These are phyloP conservation scores for Cerceris rybyensis DNA, from an alignment of 2,888 invertebrate species.

Conservation along the genomic window DNA sequence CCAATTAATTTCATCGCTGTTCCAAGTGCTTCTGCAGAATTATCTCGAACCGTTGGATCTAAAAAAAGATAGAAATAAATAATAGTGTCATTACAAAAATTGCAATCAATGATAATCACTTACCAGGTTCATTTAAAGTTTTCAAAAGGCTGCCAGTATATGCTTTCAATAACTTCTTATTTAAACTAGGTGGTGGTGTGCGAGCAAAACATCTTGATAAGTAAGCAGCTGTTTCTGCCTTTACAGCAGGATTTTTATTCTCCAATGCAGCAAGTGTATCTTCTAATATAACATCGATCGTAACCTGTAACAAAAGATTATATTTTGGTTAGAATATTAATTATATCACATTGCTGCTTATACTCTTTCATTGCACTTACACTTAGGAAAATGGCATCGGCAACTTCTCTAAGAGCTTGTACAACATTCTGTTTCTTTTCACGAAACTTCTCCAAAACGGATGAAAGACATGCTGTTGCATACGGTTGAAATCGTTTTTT, in stretches of 20 bases:
- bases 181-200: conserved; percentile 91
- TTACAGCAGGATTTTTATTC: conserved; percentile 95
- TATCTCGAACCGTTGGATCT: conserved; percentile 96
- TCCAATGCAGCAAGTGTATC: conserved; percentile 92
- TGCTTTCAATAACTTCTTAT: conserved; percentile 94
- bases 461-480: conserved; percentile 88
- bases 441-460: conserved; percentile 97
- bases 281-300: conserved; percentile 92
- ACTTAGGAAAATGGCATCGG: conserved; percentile 92
- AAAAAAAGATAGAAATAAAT: conserved; percentile 76
- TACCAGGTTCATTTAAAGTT: conserved; percentile 89
- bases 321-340: conserved; percentile 9
- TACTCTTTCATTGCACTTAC: conserved; percentile 84
- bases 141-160: conserved; percentile 91
- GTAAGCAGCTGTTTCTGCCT: conserved; percentile 93
- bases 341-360: neutral
- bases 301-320: conserved; percentile 85
- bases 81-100: conserved; percentile 1
- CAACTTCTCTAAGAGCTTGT: conserved; percentile 91
- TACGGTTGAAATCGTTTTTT: conserved; percentile 94
- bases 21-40: conserved; percentile 95
- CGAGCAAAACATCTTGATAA: conserved; percentile 91
- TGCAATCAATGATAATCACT: conserved; percentile 9
- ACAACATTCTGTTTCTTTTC: conserved; percentile 98
- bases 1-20: conserved; percentile 96